Percentiles rank a stretch among this genome's conserved stretches.
Conservation (phyloP, 2,113 vertebrate genomes). For the Zosterops lateralis region DNA sequence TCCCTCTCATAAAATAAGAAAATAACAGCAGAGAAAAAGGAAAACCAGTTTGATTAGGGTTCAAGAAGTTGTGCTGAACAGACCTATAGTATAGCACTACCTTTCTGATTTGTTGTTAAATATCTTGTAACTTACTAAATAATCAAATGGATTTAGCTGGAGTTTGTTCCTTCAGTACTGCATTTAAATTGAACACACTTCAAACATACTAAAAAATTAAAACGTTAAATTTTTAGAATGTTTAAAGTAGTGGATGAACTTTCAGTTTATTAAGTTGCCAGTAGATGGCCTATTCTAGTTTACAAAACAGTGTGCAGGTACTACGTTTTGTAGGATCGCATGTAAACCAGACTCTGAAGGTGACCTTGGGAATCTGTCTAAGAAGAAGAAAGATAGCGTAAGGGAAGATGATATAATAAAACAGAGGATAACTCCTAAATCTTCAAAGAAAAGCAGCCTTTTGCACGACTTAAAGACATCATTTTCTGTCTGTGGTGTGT, state of each 20-base stretch:
- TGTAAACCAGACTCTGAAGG: not conserved
- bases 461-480: accelerated
- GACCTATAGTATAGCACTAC: not conserved
- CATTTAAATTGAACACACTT: not conserved
- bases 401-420: not conserved
- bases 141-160: not conserved
- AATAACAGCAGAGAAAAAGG: not conserved
- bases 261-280: not conserved
- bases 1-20: not conserved
- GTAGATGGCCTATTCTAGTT: constrained; percentile 18
- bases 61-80: not conserved
- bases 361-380: not conserved
- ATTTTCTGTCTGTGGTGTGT: not conserved
- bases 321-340: not conserved
- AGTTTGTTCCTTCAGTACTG: not conserved
- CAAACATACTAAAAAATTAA: not conserved
- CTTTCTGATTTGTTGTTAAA: not conserved
- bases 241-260: not conserved
- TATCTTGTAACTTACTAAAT: not conserved
- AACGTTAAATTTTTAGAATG: not conserved
- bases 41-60: not conserved
- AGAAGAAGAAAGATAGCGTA: not conserved
- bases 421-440: not conserved
- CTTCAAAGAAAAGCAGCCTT: not conserved
- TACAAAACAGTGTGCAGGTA: not conserved